Base-by-base conservation (phyloP, 2,797 vertebrate genomes). In the Mus caroli region DNA sequence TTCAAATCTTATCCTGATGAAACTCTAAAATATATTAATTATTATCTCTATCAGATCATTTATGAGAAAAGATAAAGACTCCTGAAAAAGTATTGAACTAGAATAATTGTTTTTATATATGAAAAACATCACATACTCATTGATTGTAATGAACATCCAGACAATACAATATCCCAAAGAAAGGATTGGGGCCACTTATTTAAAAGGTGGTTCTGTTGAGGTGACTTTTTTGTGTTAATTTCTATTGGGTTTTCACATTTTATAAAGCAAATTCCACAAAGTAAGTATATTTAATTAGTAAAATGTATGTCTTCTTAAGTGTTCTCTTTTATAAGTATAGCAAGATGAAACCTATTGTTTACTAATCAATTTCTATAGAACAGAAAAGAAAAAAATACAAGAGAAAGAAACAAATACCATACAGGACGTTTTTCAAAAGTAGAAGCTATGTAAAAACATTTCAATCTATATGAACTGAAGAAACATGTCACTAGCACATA, bases 1-100 rank as follows among this genome's bases (percentile, higher is more conserved):
- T 17, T 91, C 10, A 37, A 67, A 88, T 0, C 1, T 80, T 93
- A 19, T 31, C 93, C 17, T 17, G 24, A 46, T 82, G 37, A 88
- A 11, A 1, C 10, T 78, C 37, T n/a, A 92, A 80, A 75, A 54
- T 34, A 82, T 58, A 19, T 69, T 92, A 95, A n/a, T 54, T 64
- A 92, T 37, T 83, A 58, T 78, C 46, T 83, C 64, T 85, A 82
- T 37, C 22, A 46, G 80, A 31, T 34, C 8, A 78, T 31, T 75
- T 85, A 24, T 90, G 13, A 92, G 28, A 26, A 90, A 83, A 95
- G 94, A 87, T 84, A 92, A 95, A 90, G 46, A 94, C 20, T n/a
- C 20, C 89, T 60, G 26, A 84, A 84, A 91, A 79, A 67, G 71
- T 64, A 88, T 46, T 71, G 50, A 91, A 58, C 24, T 87, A 40